Base-by-base conservation (phyloP, 2,888 invertebrate genomes). In the Noctua fimbriata region DNA sequence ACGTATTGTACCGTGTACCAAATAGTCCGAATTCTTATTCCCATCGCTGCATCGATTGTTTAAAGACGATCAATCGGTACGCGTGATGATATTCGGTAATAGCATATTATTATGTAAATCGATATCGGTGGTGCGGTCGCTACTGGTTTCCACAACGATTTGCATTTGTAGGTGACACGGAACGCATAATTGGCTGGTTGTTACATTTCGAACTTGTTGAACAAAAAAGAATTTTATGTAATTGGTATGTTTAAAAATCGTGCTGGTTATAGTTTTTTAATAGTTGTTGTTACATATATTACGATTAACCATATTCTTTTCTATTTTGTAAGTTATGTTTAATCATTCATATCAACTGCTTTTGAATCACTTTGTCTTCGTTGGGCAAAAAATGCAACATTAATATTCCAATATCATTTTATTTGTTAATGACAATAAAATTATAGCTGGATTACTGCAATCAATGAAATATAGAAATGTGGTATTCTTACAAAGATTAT, bases 81-180 rank as follows among this genome's bases (percentile, higher is more conserved):
- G 73, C 89, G 86, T 88, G 88, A 89, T 76, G 41, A 86, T 79
- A 89, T 89, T 89, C 80, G 85, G 86, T 83, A 85, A 89, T 87
- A 69, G 77, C 58, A 72, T 78, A 77, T 80, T 79, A 83, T 87
- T 87, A 88, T 88, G 88, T 86, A 84, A 88, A 89, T 87, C 63
- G 80, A 80, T 74, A 63, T 70, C 76, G 70, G 78, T 69, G 72
- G 76, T 60, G 71, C 75, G 71, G 60, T 55, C 70, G 82, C 87
- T 83, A 84, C 88, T 78, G 82, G 86, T 82, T 79, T 69, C 67
- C 41, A 81, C 77, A 63, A 52, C 69, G 47, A 84, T 87, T 84
- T 84, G 84, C 88, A 84, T 82, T 82, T 77, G 71, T 76, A 84
- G 88, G 83, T 85, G 78, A 78, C 77, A 82, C 28, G 65, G 75